Conservation (phyloP, 2,113 vertebrate genomes). For the Dascyllus trimaculatus region DNA sequence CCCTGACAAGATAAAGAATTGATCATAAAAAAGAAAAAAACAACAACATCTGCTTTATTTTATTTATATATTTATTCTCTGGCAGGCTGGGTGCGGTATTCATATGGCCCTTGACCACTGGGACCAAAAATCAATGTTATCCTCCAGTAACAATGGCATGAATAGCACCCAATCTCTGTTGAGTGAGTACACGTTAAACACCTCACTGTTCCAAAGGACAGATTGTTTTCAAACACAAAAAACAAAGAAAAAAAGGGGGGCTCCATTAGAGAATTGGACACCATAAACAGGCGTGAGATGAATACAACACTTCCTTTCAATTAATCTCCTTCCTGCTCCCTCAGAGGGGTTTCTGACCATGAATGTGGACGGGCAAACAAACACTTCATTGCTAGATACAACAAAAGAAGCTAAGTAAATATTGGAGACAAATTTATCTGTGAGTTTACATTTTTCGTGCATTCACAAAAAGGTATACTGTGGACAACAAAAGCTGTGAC, state of each 20-base stretch:
- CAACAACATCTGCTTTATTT: constrained; percentile 63
- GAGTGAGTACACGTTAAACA: constrained; percentile 77
- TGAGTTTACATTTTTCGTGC: not conserved
- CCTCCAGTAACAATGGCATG: constrained; percentile 75
- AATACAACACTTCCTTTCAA: constrained; percentile 54
- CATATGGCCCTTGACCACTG: constrained; percentile 72
- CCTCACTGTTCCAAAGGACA: constrained; percentile 68
- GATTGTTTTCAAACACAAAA: constrained; percentile 47
- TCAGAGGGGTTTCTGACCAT: constrained; percentile 22
- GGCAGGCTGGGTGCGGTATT: constrained; percentile 60
- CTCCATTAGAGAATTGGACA: constrained; percentile 68
- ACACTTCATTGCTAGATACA: not conserved
- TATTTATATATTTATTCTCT: constrained; percentile 63
- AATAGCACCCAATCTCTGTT: constrained; percentile 73
- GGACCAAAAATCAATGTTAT: constrained; percentile 82
- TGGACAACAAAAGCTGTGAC: constrained; percentile 22
- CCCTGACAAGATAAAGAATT: constrained; percentile 73
- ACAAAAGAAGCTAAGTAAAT: constrained; percentile 1
- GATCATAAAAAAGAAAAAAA: constrained; percentile 68
- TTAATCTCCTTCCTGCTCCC: constrained; percentile 32
- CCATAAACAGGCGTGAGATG: constrained; percentile 52
- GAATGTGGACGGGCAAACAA: constrained; percentile 24
- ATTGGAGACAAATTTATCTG: not conserved
- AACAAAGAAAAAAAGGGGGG: constrained; percentile 34
- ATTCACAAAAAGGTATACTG: not conserved